Evolutionary conservation across 2,113 vertebrate genomes (phyloP).

Genomic region (Illadopsis cleaveri): DNA sequence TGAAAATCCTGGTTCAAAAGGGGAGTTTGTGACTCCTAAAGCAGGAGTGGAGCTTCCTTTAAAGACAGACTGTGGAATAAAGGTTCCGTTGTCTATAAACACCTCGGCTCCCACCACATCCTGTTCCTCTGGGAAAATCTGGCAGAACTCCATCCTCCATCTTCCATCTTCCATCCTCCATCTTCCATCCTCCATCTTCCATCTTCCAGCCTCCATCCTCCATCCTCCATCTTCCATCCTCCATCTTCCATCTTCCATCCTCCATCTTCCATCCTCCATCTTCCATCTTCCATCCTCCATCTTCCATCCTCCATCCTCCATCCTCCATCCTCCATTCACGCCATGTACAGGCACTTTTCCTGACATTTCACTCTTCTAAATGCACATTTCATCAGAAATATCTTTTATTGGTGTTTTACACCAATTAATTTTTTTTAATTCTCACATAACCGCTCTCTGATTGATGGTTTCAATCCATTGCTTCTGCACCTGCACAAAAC

Average conservation of each 20-base stretch:
- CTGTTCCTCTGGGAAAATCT: not conserved
- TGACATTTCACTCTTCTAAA: not conserved
- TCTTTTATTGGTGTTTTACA: not conserved
- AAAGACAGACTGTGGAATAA: not conserved
- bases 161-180: too few relatives aligned
- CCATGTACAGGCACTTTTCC: not conserved
- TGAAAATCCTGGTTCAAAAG: not conserved
- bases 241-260: not conserved
- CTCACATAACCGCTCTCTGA: not conserved
- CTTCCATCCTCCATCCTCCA: not conserved
- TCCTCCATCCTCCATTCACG: not conserved
- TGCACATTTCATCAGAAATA: not conserved
- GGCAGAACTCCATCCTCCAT: not conserved
- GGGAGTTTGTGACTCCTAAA: not conserved
- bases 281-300: too few relatives aligned
- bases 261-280: too few relatives aligned
- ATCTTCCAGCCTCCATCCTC: not conserved
- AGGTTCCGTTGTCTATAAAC: not conserved
- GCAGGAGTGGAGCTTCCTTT: not conserved
- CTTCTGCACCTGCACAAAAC: not conserved
- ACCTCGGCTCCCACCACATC: not conserved
- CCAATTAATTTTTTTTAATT: not conserved
- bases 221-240: not conserved
- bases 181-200: not conserved
- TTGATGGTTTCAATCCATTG: not conserved